Evolutionary conservation across 2,888 invertebrate genomes (phyloP), one percentile per base, ranked within the genome.

Genomic region (Uropetala carovei): DNA sequence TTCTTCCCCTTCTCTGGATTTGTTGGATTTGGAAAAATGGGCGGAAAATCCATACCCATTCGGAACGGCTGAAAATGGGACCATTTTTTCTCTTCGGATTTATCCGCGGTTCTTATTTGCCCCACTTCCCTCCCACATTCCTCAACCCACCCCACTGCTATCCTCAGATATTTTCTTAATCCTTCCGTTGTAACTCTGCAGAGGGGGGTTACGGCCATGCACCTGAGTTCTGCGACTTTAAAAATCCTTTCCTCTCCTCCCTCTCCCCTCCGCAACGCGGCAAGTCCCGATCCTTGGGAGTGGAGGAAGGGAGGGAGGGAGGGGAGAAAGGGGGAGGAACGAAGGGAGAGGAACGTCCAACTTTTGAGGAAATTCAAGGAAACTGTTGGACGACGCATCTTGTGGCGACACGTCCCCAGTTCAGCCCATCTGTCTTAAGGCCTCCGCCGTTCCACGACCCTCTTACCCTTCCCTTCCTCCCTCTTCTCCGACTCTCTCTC

Each of bases 331-430:
- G 43, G 5, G 1, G 43, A 0, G 14, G 64, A 2, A n/a, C 13
- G 7, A 64, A 64, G 64, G 16, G 64, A 11, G 18, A 75, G 75
- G 75, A 43, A 75, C 75, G 75, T 11, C 22, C 75, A 75, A 75
- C 75, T 75, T 75, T 75, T 75, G 75, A 75, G 75, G 75, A 27
- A 75, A 27, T 75, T 75, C 22, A 27, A 27, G 75, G 75, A 75
- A 75, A 75, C 75, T 75, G 75, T 75, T 75, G 75, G 22, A 22
- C 75, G 22, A 75, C 75, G 27, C 75, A 75, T 75, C 75, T 75
- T 75, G 75, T 18, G 75, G 75, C 27, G 75, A 75, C 75, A 75
- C 11, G 64, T 43, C 43, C 43, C 43, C 43, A 43, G 14, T 14
- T 64, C 64, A 64, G 75, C 75, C 75, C 75, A 75, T 75, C 75